Evolutionary conservation across 1,140 invertebrate species (phyloP), one percentile per base, ranked within the genome.

Genomic region (Anadara kagoshimensis): DNA sequence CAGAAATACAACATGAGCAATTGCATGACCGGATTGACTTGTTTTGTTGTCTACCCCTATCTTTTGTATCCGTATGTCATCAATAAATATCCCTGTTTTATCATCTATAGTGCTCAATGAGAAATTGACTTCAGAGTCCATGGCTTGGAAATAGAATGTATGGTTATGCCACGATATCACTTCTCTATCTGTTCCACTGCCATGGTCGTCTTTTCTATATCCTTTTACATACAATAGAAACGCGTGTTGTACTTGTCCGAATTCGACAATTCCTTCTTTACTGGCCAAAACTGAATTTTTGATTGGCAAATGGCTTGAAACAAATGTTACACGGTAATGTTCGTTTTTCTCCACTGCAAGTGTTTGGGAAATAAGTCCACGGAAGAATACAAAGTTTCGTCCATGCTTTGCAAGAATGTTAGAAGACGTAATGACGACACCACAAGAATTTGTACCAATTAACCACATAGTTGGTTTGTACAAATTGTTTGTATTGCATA

Each of bases 121-220:
- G n/a, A 73, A 16, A 5, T n/a, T 45, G 12, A 36, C 20, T 22
- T 29, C 41, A 36, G 72, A n/a, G 12, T 36, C 24, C n/a, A 44
- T 49, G 5, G 73, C 29, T 29, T 58, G 58, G 18, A 75, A 76
- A 14, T 73, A 72, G 45, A 77, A 82, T 5, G 72, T 73, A 45
- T 76, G 76, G 24, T 61, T 63, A 68, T 82, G 74, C 81, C 81
- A 82, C 4, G 63, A 20, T 16, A 78, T 29, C 47, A 61, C 43
- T 8, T 51, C 22, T 22, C 54, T 59, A 5, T 41, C 43, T 22
- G 47, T 59, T 12, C 49, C 62, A 16, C 44, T 24, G 20, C 14
- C n/a, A 16, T 64, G 26, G 44, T 67, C 66, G 43, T 59, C 63
- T 29, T 61, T n/a, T 29, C 58, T 36, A 20, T 76, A 51, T 24